Percentiles rank a stretch among this genome's conserved stretches.
Evolutionary conservation across 2,113 vertebrate species (phyloP).

Genomic region (Dendrocopos noguchii): DNA sequence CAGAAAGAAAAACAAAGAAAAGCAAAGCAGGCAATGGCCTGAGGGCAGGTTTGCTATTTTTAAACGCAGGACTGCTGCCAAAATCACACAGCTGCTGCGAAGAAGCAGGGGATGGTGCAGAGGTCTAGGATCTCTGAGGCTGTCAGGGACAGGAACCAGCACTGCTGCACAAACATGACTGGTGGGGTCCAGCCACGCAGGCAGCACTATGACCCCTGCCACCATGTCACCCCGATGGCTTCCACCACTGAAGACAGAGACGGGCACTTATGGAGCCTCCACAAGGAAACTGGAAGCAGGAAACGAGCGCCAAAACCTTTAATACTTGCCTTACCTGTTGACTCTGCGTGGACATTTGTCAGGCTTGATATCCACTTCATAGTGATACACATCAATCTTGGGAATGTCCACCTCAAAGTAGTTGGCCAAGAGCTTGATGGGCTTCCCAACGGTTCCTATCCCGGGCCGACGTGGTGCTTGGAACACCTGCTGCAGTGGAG

Average conservation of each 20-base stretch:
- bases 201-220: background rate
- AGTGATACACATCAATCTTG: constrained; percentile 98
- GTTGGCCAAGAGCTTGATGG: constrained; percentile 98
- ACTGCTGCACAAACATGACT: background rate
- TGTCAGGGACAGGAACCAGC: background rate
- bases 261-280: background rate
- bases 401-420: constrained; percentile 99
- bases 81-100: constrained; percentile 36
- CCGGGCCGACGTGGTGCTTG: constrained; percentile 96
- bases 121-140: background rate
- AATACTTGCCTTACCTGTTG: constrained; percentile 90
- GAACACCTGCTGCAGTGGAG: constrained; percentile 98
- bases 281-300: background rate
- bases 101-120: background rate
- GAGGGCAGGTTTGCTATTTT: constrained; percentile 50
- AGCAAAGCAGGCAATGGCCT: background rate
- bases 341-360: constrained; percentile 99
- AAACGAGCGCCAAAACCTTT: constrained; percentile 17
- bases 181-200: background rate
- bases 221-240: background rate
- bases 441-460: constrained; percentile 98
- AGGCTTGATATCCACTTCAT: constrained; percentile 99
- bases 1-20: constrained; percentile 22
- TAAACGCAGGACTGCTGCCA: constrained; percentile 26
- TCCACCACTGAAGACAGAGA: background rate